Percentiles rank a stretch among this genome's conserved stretches.
phyloP scores from a whole-genome alignment of 2,888 invertebrate genomes.

The Unio delphinus region DNA sequence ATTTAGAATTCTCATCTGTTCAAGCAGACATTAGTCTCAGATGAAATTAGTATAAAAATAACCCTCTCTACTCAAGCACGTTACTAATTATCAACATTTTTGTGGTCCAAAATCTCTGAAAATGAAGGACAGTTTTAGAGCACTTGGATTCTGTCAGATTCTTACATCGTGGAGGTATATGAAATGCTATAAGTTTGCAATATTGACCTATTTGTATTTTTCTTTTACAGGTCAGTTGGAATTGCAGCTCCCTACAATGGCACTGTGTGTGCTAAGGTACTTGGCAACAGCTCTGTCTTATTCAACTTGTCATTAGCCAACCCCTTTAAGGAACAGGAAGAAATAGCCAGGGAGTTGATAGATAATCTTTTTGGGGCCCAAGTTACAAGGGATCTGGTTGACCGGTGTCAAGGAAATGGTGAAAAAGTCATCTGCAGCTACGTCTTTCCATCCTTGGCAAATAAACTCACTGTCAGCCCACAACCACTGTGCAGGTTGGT shows the following conservation, averaged over 20 bases:
- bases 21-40: too few species aligned
- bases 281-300: slow-evolving; percentile 43
- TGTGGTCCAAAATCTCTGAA: too few species aligned
- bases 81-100: too few species aligned
- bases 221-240: slow-evolving; percentile 37
- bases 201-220: background rate
- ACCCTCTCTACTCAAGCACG: too few species aligned
- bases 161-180: background rate
- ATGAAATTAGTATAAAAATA: too few species aligned
- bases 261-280: slow-evolving; percentile 43
- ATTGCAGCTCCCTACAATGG: slow-evolving; percentile 58
- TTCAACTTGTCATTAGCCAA: slow-evolving; percentile 32
- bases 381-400: slow-evolving; percentile 17
- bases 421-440: slow-evolving; percentile 92
- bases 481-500: slow-evolving; percentile 53
- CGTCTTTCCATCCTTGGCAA: slow-evolving; percentile 87
- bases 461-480: slow-evolving; percentile 22
- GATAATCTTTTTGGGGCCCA: slow-evolving; percentile 33
- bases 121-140: too few species aligned
- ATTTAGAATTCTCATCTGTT: too few species aligned
- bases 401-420: slow-evolving; percentile 84
- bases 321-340: slow-evolving; percentile 38
- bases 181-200: background rate
- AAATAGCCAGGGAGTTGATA: slow-evolving; percentile 39
- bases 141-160: too few species aligned